Evolutionary conservation across 1,140 invertebrate genomes (phyloP).

Genomic region (Sinella curviseta): DNA sequence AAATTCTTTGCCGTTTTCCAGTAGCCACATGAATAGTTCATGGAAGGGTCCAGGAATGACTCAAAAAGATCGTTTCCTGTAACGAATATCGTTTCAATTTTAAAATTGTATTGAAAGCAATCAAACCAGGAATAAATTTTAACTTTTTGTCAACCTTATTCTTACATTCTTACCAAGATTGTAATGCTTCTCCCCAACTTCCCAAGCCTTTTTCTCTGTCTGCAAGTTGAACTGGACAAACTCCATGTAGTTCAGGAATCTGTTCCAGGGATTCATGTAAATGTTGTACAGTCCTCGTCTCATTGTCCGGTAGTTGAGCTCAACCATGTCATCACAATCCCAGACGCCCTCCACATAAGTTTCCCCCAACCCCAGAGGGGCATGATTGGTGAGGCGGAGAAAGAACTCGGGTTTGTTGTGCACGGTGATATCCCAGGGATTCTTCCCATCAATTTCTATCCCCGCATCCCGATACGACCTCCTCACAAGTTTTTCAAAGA

Average conservation of each 20-base stretch:
- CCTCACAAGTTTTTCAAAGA: conserved; percentile 17
- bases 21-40: conserved; percentile 28
- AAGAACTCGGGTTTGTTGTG: neutral
- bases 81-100: neutral
- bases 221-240: conserved; percentile 23
- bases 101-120: too few relatives aligned
- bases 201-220: neutral
- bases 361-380: conserved; percentile 12
- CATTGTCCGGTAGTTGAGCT: conserved; percentile 3
- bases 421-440: conserved; percentile 5
- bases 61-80: conserved; percentile 32
- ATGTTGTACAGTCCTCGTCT: neutral
- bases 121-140: too few relatives aligned
- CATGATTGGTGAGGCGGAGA: conserved; percentile 3
- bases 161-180: conserved; percentile 29
- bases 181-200: conserved; percentile 31
- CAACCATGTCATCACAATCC: conserved; percentile 25
- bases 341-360: conserved; percentile 16
- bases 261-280: conserved; percentile 24
- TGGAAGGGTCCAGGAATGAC: conserved; percentile 10
- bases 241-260: conserved; percentile 15
- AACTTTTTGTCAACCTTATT: too few relatives aligned
- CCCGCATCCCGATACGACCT: neutral
- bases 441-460: neutral
- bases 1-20: conserved; percentile 19